Conservation (phyloP, 92 coral and sea anemone genomes). For the Pocillopora meandrina region DNA sequence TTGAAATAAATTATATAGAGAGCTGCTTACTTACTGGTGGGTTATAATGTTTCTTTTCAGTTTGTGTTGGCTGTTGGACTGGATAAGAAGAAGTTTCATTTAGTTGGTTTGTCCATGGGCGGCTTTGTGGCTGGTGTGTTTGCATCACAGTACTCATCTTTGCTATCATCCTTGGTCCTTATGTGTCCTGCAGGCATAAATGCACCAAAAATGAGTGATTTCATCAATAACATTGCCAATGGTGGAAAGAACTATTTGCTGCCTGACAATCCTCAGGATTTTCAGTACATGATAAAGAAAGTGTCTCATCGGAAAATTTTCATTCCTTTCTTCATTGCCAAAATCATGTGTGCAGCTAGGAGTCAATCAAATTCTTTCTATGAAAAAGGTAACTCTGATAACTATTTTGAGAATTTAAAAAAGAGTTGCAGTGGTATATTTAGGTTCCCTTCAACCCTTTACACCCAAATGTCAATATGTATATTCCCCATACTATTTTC, state of each 20-base stretch:
- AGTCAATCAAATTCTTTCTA: constrained; percentile 53
- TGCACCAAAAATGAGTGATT: constrained; percentile 83
- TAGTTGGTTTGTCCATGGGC: constrained; percentile 93
- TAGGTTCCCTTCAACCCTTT: no score
- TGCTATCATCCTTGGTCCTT: constrained; percentile 72
- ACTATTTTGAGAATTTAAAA: neutral
- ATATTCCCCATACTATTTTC: no score
- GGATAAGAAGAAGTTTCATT: constrained; percentile 67
- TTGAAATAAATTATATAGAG: constrained; percentile 14
- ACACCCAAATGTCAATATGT: no score
- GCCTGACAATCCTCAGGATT: constrained; percentile 83
- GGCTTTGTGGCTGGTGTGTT: constrained; percentile 90
- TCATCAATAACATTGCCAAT: constrained; percentile 52
- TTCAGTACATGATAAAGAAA: constrained; percentile 75
- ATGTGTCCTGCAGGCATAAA: constrained; percentile 94
- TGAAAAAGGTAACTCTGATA: constrained; percentile 69
- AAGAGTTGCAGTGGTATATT: no score
- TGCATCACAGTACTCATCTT: constrained; percentile 71
- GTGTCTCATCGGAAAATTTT: constrained; percentile 63
- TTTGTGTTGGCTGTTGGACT: constrained; percentile 86
- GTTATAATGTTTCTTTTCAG: constrained; percentile 46
- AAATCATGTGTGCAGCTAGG: constrained; percentile 68
- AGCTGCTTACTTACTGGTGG: neutral
- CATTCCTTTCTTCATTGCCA: constrained; percentile 69
- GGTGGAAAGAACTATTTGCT: constrained; percentile 78